Conservation (phyloP, 2,888 invertebrate genomes). For the Argyresthia albistria region DNA sequence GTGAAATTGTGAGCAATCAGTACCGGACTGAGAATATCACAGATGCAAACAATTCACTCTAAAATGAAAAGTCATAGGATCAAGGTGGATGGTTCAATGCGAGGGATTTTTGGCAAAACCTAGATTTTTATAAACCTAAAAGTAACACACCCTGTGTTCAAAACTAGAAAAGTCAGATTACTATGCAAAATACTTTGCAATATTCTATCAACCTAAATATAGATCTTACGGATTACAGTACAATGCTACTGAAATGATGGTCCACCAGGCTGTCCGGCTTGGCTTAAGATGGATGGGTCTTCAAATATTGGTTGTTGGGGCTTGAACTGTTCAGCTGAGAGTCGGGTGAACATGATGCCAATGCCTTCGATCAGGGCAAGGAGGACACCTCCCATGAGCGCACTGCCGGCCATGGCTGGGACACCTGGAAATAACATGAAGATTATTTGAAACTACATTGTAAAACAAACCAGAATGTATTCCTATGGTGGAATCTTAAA, state of each 20-base stretch:
- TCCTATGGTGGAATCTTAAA: no score
- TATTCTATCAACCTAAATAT: neutral
- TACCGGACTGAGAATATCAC: constrained; percentile 62
- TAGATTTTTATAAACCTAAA: neutral
- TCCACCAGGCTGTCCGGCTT: constrained; percentile 41
- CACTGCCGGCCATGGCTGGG: constrained; percentile 95
- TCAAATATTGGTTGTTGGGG: constrained; percentile 84
- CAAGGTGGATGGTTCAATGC: no score
- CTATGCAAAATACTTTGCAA: neutral
- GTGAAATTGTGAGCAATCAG: constrained; percentile 52
- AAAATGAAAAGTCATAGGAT: constrained; percentile 9
- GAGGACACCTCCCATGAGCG: constrained; percentile 94
- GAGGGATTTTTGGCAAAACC: no score
- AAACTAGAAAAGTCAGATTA: neutral
- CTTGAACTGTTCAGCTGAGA: constrained; percentile 94
- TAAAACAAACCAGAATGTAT: no score
- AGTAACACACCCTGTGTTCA: neutral
- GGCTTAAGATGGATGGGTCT: constrained; percentile 82
- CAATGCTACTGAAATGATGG: neutral
- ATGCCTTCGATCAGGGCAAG: constrained; percentile 98
- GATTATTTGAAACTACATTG: neutral
- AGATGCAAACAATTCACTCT: constrained; percentile 50
- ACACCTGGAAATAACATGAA: constrained; percentile 59
- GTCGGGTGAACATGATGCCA: constrained; percentile 92
- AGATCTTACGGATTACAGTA: neutral